A percentile compares a stretch with the other conserved stretches of the same genome.
Conservation (phyloP, 2,113 vertebrate genomes). For the Mobula birostris region DNA sequence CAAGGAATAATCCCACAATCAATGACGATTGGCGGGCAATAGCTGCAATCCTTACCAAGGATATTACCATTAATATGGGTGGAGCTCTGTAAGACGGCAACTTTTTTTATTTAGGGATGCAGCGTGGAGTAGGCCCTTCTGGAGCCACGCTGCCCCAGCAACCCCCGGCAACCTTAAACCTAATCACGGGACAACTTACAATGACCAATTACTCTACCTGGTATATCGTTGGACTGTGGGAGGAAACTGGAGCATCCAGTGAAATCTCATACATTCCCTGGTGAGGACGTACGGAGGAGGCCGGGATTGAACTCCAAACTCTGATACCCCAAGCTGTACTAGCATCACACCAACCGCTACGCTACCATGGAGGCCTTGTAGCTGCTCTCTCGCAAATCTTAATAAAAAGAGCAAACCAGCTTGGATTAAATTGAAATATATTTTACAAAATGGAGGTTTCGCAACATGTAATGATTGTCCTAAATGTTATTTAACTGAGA, state of each 20-base stretch:
- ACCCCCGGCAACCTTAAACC: too few relatives aligned
- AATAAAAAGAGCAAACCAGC: not conserved
- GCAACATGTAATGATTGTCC: not conserved
- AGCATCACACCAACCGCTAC: too few relatives aligned
- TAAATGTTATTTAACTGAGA: not conserved
- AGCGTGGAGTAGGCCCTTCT: too few relatives aligned
- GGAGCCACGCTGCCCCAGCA: too few relatives aligned
- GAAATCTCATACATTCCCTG: too few relatives aligned
- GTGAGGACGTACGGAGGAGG: too few relatives aligned
- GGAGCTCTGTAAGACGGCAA: not conserved
- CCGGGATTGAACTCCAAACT: too few relatives aligned
- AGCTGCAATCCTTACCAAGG: not conserved
- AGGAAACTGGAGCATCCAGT: too few relatives aligned
- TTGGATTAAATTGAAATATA: not conserved
- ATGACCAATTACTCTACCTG: too few relatives aligned
- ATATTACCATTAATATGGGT: not conserved
- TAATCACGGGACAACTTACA: too few relatives aligned
- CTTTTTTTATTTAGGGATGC: not conserved
- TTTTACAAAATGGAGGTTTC: not conserved
- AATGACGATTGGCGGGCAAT: not conserved
- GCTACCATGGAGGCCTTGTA: not conserved
- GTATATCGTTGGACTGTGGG: too few relatives aligned
- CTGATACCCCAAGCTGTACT: too few relatives aligned
- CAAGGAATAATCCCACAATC: not conserved
- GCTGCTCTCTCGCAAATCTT: not conserved